Base-by-base conservation (phyloP, 2,797 vertebrate species). In the Poecilia gillii region DNA sequence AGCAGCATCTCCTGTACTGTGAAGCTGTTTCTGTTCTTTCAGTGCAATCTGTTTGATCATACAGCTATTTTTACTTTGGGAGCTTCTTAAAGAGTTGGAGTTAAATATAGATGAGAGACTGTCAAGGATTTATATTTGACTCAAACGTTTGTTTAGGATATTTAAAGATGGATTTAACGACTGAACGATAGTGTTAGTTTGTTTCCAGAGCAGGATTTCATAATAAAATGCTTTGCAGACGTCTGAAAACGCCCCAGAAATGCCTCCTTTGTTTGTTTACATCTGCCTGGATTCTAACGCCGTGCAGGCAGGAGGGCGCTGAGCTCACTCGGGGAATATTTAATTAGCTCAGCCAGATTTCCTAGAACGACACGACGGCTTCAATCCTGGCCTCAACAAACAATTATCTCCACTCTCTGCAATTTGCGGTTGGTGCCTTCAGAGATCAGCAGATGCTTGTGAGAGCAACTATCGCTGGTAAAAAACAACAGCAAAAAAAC, bases 261-360 rank as follows among this genome's bases (percentile, higher is more conserved):
- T 76, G 78, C 57, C 6, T 77, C 33, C 74, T 76, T 81, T 74
- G 55, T 87, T 90, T 90, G 84, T 84, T 83, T 88, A 3, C 73
- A 77, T 88, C 77, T 72, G 45, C 3, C 51, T 62, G 76, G 25
- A 75, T 78, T 89, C 72, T 46, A 43, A 33, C 81, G 73, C 81
- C 75, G 77, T 75, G 73, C 68, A 73, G 80, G 55, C 39, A 75
- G 49, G 75, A 78, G 76, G 79, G 41, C 75, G 77, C 73, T 71
- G 49, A 84, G 76, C 47, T 84, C 82, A 14, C 79, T 86, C 70
- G 12, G 80, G 64, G 64, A 90, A 82, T 73, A 79, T 25, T 75
- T 88, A 81, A 92, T 92, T 87, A 90, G 43, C 85, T 74, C 1
- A 23, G 14, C 73, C 47, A 18, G 20, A 76, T 82, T 86, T 83